Base-by-base conservation (phyloP, 30 jellyfish, hydroid and myxozoan species). In the Pelagia noctiluca region DNA sequence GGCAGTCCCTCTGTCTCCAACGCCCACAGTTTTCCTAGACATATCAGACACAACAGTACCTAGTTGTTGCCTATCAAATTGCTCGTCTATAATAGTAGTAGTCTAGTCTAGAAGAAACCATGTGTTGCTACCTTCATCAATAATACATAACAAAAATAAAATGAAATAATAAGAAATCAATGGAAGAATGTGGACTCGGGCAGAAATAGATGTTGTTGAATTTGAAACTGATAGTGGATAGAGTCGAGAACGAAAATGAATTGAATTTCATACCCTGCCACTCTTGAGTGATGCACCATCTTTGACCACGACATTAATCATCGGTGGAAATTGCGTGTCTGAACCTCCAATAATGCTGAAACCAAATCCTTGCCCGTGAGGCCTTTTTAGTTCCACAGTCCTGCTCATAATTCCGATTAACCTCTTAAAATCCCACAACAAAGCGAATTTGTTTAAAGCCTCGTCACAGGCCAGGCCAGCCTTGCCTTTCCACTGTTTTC, bases 341-440 rank as follows among this genome's bases (percentile, higher is more conserved):
- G 95, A 57, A 8, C 99, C 99, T 29, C 99, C 99, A 23, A 94
- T 88, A 1, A 94, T 78, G 63, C 99, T 94, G 84, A 94, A 94
- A 3, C 99, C 99, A 87, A 82, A 94, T 29, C 99, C 99, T 47
- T 88, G 84, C 25, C 87, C 90, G 63, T 96, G 97, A 52, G 90
- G 74, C 71, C 95, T 66, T 10, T 42, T 67, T 28, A 91, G 47
- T 73, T 91, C 96, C 4, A 85, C 98, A 13, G 73, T 66, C 32
- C 91, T 80, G 69, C 68, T 52, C 68, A 52, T 52, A 52, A 52
- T 52, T 25, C 68, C 16, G 68, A 52, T 52, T 52, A 52, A 52
- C 68, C 28, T 3, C 12, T 52, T 52, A 52, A 52, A 10, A 10
- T 19, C 2, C 57, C 57, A 42, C 57, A 42, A 42, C 68, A 52